These are phyloP conservation scores for Drosophila funebris DNA, from an alignment of 1,140 invertebrate species.

Conservation along the genomic window DNA sequence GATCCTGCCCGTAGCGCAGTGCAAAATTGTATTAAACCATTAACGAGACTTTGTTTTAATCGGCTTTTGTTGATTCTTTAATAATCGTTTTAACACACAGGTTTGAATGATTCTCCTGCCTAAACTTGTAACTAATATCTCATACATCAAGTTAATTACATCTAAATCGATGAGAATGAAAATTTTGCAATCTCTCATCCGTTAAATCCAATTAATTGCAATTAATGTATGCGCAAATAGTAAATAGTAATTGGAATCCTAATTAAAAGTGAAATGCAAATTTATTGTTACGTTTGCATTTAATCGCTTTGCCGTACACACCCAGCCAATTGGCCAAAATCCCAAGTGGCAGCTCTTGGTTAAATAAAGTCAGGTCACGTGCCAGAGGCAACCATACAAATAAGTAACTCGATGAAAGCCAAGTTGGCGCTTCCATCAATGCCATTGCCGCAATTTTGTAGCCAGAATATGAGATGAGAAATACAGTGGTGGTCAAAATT, in stretches of 20 bases:
- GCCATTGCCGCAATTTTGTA: conserved; percentile 28
- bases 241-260: background rate
- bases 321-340: conserved; percentile 3
- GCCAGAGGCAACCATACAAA: conserved; percentile 5
- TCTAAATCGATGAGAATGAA: background rate
- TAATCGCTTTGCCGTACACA: conserved; percentile 12
- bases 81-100: background rate
- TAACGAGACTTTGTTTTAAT: conserved; percentile 57
- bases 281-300: conserved; percentile 22
- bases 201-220: conserved; percentile 2
- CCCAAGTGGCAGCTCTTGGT: background rate
- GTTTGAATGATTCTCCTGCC: background rate
- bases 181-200: background rate
- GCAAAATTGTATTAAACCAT: conserved; percentile 49
- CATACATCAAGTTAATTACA: conserved; percentile 1
- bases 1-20: background rate
- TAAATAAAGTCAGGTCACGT: conserved; percentile 42
- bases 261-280: conserved; percentile 22
- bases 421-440: conserved; percentile 26
- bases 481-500: no score
- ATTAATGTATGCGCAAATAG: conserved; percentile 2
- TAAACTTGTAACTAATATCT: background rate
- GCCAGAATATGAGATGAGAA: conserved; percentile 26
- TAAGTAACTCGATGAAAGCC: background rate
- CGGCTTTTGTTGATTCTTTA: conserved; percentile 38